Conservation (phyloP, 2,113 vertebrate genomes). For the Saccopteryx leptura region DNA sequence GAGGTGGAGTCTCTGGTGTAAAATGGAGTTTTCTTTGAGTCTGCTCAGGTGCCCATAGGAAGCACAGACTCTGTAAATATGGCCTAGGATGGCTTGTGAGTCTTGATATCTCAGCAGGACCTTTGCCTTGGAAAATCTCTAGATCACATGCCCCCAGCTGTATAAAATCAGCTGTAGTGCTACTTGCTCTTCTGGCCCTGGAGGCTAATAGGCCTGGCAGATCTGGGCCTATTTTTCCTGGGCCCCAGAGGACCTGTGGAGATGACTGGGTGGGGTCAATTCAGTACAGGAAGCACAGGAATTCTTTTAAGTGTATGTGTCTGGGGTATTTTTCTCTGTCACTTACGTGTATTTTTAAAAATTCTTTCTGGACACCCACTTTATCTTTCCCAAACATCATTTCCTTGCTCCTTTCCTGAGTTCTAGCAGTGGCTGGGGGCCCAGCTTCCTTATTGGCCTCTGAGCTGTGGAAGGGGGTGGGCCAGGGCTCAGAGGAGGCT, state of each 20-base stretch:
- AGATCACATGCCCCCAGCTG: conserved; percentile 12
- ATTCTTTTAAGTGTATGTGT: conserved; percentile 85
- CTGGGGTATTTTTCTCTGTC: conserved; percentile 82
- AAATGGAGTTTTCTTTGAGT: conserved; percentile 53
- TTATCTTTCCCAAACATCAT: conserved; percentile 94
- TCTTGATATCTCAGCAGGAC: neutral
- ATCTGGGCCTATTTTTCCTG: conserved; percentile 57
- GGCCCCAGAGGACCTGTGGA: conserved; percentile 49
- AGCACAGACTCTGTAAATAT: conserved; percentile 5
- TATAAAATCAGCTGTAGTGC: conserved; percentile 35
- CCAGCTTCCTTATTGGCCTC: conserved; percentile 83
- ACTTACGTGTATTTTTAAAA: conserved; percentile 85
- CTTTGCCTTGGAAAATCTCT: conserved; percentile 49
- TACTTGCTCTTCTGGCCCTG: conserved; percentile 25
- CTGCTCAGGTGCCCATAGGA: neutral
- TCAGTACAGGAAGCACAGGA: conserved; percentile 82
- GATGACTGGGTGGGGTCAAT: conserved; percentile 79
- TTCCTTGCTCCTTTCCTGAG: conserved; percentile 90
- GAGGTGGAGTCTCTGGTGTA: conserved; percentile 2
- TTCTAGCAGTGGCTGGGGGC: conserved; percentile 78
- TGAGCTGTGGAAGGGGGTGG: conserved; percentile 70
- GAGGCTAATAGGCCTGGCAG: conserved; percentile 28
- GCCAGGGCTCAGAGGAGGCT: conserved; percentile 69
- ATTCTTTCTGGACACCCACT: conserved; percentile 87
- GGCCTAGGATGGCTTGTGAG: neutral